phyloP scores from a whole-genome alignment of 2,888 invertebrate species.

The Protodeltote pygarga region DNA sequence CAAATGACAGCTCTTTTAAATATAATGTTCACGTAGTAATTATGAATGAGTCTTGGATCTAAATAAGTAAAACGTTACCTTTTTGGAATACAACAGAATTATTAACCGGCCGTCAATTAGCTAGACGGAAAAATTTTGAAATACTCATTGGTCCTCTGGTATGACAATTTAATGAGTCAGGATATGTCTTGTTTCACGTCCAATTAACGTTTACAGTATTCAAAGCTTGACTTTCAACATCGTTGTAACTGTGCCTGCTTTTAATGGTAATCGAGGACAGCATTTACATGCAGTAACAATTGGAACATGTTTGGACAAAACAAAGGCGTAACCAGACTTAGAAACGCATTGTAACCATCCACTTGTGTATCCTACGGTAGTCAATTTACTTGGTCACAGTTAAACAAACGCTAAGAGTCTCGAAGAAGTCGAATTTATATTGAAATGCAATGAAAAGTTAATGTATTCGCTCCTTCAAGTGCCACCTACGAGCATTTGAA shows the following conservation, averaged over 20 bases:
- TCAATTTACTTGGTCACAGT: slow-evolving; percentile 39
- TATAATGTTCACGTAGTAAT: too few species aligned
- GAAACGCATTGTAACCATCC: slow-evolving; percentile 50
- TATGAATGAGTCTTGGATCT: too few species aligned
- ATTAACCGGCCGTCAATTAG: slow-evolving; percentile 38
- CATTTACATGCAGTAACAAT: slow-evolving; percentile 75
- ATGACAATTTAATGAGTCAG: slow-evolving; percentile 58
- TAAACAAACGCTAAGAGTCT: slow-evolving; percentile 38
- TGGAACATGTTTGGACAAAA: slow-evolving; percentile 73
- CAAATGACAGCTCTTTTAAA: slow-evolving; percentile 2
- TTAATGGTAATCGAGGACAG: slow-evolving; percentile 71
- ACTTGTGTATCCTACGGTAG: slow-evolving; percentile 36
- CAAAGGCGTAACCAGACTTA: slow-evolving; percentile 67
- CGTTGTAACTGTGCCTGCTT: slow-evolving; percentile 50
- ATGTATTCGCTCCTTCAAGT: slow-evolving; percentile 65
- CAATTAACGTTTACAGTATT: slow-evolving; percentile 69
- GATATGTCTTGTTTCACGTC: slow-evolving; percentile 60
- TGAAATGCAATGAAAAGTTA: slow-evolving; percentile 54
- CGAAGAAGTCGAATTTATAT: slow-evolving; percentile 38
- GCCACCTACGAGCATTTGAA: slow-evolving; percentile 74
- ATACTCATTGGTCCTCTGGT: slow-evolving; percentile 44
- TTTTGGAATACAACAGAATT: slow-evolving; percentile 20
- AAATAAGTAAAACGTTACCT: slow-evolving; percentile 9
- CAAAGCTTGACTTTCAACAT: slow-evolving; percentile 65
- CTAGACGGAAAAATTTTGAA: slow-evolving; percentile 45